A percentile compares a stretch with the other conserved stretches of the same genome.
phyloP scores from a whole-genome alignment of 2,113 vertebrate species.

The Plestiodon gilberti region DNA sequence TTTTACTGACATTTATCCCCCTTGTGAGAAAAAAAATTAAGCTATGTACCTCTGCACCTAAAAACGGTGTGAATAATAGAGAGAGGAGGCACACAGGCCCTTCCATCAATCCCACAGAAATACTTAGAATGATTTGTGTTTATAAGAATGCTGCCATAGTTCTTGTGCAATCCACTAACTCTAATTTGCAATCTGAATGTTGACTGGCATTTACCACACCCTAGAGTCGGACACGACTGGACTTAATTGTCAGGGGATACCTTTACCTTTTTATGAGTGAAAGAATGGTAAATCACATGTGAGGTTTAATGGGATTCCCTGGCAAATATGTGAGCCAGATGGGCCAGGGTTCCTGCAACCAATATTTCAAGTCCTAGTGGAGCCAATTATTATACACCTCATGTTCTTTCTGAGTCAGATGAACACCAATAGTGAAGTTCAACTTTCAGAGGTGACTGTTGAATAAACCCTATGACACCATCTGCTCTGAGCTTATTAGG shows the following conservation, averaged over 20 bases:
- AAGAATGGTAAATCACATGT: background rate
- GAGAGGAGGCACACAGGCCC: background rate
- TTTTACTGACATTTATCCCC: background rate
- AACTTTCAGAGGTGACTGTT: conserved; percentile 38
- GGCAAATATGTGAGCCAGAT: background rate
- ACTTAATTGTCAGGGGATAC: too few relatives aligned
- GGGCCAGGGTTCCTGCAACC: background rate
- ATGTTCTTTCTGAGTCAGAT: conserved; percentile 6
- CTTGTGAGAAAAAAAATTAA: background rate
- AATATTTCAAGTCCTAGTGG: conserved; percentile 28
- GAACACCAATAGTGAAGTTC: conserved; percentile 26
- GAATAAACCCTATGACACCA: background rate
- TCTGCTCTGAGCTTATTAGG: background rate
- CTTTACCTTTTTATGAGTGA: too few relatives aligned
- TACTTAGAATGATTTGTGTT: background rate
- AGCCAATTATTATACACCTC: background rate
- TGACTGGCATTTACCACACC: conserved; percentile 36
- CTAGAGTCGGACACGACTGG: too few relatives aligned
- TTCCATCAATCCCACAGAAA: background rate
- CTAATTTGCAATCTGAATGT: conserved; percentile 11
- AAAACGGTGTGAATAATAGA: background rate
- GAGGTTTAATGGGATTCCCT: conserved; percentile 20
- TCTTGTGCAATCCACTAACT: conserved; percentile 22
- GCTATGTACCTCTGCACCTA: background rate
- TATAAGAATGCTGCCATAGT: background rate